Percentiles rank a stretch among this genome's conserved stretches.
phyloP scores from a whole-genome alignment of 2,888 invertebrate species.

The Tiliacea citrago region DNA sequence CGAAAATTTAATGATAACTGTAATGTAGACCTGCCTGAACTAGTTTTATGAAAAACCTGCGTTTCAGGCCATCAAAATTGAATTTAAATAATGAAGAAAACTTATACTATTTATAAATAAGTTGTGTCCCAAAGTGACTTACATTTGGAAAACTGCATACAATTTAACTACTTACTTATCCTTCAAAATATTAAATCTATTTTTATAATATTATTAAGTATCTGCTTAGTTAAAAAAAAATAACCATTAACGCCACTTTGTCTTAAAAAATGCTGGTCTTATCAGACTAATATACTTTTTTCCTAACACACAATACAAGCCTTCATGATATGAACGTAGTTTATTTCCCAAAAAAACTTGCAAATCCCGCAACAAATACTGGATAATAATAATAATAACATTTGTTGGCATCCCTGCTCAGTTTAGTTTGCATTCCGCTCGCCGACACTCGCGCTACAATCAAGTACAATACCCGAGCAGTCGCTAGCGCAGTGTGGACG shows the following conservation, averaged over 20 bases:
- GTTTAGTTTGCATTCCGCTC: conserved; percentile 89
- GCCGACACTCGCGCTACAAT: conserved; percentile 87
- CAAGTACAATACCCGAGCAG: conserved; percentile 84
- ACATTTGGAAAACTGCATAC: not conserved
- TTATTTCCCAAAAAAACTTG: not conserved
- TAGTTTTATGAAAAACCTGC: too few relatives aligned
- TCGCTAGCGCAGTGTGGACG: conserved; percentile 69
- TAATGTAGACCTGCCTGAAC: too few relatives aligned
- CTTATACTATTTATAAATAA: not conserved
- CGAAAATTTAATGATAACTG: too few relatives aligned
- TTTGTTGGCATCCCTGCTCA: conserved; percentile 76
- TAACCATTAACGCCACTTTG: not conserved
- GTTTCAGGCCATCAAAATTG: too few relatives aligned
- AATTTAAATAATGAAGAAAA: not conserved
- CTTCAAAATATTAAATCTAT: not conserved
- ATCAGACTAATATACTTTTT: not conserved
- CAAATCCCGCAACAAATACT: conserved; percentile 25
- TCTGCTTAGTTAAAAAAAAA: not conserved
- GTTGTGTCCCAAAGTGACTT: not conserved
- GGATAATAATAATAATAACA: conserved; percentile 74
- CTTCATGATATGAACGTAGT: not conserved
- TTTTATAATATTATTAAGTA: not conserved
- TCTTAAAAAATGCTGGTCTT: not conserved
- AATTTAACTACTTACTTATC: not conserved
- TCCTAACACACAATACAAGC: not conserved